Conservation (phyloP, 2,888 invertebrate genomes). For the Gastrophysa polygoni region DNA sequence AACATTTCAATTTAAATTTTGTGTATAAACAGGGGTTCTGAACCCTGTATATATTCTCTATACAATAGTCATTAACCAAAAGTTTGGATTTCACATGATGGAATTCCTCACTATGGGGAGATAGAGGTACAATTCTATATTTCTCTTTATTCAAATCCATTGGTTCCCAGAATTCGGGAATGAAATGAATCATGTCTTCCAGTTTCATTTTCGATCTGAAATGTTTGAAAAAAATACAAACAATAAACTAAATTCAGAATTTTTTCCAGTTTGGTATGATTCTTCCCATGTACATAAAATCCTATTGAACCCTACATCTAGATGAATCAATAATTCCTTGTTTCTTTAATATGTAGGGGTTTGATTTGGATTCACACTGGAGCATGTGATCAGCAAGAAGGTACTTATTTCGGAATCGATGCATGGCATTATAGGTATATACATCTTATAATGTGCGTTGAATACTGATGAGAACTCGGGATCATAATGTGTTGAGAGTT, state of each 20-base stretch:
- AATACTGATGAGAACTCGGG: conserved; percentile 38
- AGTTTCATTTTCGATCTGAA: neutral
- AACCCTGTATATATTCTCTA: conserved; percentile 38
- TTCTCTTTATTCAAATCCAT: conserved; percentile 29
- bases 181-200: neutral
- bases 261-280: no score
- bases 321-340: no score
- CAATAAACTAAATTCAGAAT: no score
- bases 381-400: conserved; percentile 46
- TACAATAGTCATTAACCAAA: conserved; percentile 20
- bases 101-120: conserved; percentile 25
- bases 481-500: conserved; percentile 48
- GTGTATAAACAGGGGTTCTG: conserved; percentile 46
- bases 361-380: conserved; percentile 41
- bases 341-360: conserved; percentile 4
- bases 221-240: no score
- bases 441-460: conserved; percentile 54
- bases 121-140: conserved; percentile 25
- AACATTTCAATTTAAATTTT: conserved; percentile 42
- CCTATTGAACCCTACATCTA: no score
- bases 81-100: conserved; percentile 10
- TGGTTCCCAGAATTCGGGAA: conserved; percentile 7
- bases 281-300: no score
- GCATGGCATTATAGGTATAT: conserved; percentile 52
- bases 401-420: conserved; percentile 45